phyloP scores from a whole-genome alignment of 2,113 vertebrate genomes.

The Anarrhichthys ocellatus region DNA sequence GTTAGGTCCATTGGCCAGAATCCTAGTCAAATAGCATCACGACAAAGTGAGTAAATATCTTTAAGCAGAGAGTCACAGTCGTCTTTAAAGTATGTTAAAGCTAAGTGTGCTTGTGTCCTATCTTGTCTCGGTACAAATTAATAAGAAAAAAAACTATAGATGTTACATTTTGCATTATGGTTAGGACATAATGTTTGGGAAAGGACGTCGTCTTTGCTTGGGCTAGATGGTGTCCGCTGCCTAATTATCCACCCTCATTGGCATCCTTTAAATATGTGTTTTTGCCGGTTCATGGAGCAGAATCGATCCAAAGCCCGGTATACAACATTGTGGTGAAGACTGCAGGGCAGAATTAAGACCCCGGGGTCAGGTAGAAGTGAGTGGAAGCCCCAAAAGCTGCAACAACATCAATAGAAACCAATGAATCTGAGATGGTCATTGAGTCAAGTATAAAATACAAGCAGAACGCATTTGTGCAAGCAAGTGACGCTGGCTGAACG shows the following conservation, averaged over 20 bases:
- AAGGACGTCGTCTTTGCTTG: background rate
- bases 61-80: background rate
- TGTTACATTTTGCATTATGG: background rate
- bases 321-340: background rate
- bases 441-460: slow-evolving; percentile 7
- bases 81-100: background rate
- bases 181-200: background rate
- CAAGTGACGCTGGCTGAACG: slow-evolving; percentile 2
- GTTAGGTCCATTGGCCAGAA: background rate
- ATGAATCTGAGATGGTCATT: background rate
- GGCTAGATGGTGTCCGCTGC: too few relatives aligned
- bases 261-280: background rate
- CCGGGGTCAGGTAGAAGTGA: background rate
- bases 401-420: background rate
- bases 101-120: background rate
- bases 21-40: background rate
- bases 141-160: background rate
- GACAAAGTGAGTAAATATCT: background rate
- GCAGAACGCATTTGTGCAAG: background rate
- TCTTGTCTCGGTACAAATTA: background rate
- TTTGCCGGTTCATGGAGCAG: background rate
- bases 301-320: background rate
- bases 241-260: background rate
- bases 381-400: background rate
- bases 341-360: background rate